Percentiles rank a stretch among this genome's conserved stretches.
These are phyloP conservation scores for Albula glossodonta DNA, from an alignment of 2,113 vertebrate genomes.

Conservation along the genomic window DNA sequence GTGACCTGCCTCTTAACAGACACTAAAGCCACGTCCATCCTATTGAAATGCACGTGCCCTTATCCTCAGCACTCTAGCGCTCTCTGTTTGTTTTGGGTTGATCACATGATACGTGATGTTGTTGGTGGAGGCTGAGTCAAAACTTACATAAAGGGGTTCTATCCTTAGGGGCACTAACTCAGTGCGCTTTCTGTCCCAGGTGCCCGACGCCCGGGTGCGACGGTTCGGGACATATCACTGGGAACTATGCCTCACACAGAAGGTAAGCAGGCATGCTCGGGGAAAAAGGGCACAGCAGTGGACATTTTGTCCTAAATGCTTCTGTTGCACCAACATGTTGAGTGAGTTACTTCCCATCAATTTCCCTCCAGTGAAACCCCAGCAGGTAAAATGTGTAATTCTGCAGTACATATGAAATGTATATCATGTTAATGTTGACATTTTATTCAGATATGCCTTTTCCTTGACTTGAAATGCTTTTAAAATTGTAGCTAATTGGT, in stretches of 20 bases:
- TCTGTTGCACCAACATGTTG: neutral
- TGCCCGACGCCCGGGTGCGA: conserved; percentile 98
- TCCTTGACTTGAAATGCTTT: no score
- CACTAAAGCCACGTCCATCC: no score
- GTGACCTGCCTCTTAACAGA: no score
- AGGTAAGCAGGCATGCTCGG: conserved; percentile 72
- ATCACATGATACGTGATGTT: no score
- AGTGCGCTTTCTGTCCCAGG: conserved; percentile 73
- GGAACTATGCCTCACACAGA: conserved; percentile 98
- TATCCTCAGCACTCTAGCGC: no score
- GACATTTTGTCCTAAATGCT: neutral
- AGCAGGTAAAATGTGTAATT: neutral
- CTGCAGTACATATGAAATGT: neutral
- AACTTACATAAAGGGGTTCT: no score
- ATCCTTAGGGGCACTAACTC: conserved; percentile 8
- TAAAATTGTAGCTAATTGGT: no score
- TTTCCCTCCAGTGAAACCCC: neutral
- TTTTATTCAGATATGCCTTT: neutral
- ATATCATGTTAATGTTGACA: neutral
- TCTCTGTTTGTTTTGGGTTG: no score
- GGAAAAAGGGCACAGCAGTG: neutral
- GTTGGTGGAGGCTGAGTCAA: no score
- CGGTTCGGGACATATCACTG: conserved; percentile 97
- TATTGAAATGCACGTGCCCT: no score
- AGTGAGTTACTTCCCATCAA: neutral